phyloP scores from a whole-genome alignment of 2,888 invertebrate genomes.

The Xanthia icteritia region DNA sequence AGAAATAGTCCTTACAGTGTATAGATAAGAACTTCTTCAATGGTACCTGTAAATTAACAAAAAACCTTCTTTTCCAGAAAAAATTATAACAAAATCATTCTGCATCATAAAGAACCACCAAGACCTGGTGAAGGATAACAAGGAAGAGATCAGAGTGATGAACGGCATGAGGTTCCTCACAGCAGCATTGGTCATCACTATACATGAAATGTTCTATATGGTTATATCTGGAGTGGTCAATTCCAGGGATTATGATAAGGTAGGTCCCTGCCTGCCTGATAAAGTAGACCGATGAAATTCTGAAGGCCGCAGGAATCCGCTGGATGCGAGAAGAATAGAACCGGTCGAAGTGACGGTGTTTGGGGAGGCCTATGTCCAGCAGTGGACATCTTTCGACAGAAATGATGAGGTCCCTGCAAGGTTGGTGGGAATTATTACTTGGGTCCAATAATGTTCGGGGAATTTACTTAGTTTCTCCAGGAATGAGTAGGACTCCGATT shows the following conservation, averaged over 20 bases:
- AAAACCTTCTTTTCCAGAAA: conserved; percentile 31
- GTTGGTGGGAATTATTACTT: background rate
- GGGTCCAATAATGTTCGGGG: background rate
- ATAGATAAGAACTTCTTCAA: no score
- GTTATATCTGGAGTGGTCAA: conserved; percentile 50
- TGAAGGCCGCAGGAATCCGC: background rate
- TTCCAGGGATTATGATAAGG: conserved; percentile 63
- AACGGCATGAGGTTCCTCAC: conserved; percentile 69
- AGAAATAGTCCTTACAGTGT: no score
- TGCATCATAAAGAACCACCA: conserved; percentile 64
- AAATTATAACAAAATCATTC: conserved; percentile 63
- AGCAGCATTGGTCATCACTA: conserved; percentile 17
- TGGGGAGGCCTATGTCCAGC: background rate
- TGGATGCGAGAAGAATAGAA: background rate
- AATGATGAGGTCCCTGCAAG: background rate
- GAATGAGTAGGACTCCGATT: background rate
- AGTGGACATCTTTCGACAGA: background rate
- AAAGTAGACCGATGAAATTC: background rate
- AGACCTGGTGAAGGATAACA: conserved; percentile 58
- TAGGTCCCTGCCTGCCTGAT: conserved; percentile 28
- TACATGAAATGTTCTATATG: conserved; percentile 57
- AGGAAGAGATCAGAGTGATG: conserved; percentile 67
- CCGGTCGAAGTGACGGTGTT: background rate
- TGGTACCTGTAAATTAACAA: background rate
- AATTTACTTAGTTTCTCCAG: background rate